Base-by-base conservation (phyloP, 2,888 invertebrate genomes). In the Stomorhina lunata region DNA sequence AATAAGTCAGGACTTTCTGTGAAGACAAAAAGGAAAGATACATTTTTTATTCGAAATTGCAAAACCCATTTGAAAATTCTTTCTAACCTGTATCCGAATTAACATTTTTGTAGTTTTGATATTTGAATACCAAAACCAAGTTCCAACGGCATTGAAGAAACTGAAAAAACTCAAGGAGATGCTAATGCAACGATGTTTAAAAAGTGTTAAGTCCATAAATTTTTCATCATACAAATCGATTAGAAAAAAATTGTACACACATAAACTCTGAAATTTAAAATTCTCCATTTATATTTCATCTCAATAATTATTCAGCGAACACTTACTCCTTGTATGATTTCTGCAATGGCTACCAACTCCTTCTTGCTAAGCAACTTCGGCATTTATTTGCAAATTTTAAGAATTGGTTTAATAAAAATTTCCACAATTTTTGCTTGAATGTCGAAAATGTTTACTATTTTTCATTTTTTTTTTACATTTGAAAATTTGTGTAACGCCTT, bases 81-180 rank as follows among this genome's bases (percentile, higher is more conserved):
- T n/a, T n/a, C 82, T 71, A 71, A 82, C 82, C 50, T 82, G 82
- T 1, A 82, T 0, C 4, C 78, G 65, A 63, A 45, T 27, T 17
- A 82, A 72, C 27, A 76, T 48, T 29, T 83, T 84, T n/a, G 84
- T 85, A 1, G 25, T 50, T 17, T 63, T 7, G 25, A 84, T 34
- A 32, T 82, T 81, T 0, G 86, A 85, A 71, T 66, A 69, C 72
- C 84, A 85, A 55, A 84, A 84, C 86, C 86, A 86, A 2, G 79
- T 83, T 4, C 84, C 83, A 4, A 81, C 48, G 3, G 55, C 82
- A 76, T 82, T 75, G 66, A 71, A 79, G 1, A 55, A 63, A 3
- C 69, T 66, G 6, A 66, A 32, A 40, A 82, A 82, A 17, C 65
- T 34, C 0, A 75, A 12, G 0, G 79, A 69, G n/a, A 66, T 2